Evolutionary conservation across 2,113 vertebrate genomes (phyloP).

Genomic region (Periophthalmodon schlosseri): DNA sequence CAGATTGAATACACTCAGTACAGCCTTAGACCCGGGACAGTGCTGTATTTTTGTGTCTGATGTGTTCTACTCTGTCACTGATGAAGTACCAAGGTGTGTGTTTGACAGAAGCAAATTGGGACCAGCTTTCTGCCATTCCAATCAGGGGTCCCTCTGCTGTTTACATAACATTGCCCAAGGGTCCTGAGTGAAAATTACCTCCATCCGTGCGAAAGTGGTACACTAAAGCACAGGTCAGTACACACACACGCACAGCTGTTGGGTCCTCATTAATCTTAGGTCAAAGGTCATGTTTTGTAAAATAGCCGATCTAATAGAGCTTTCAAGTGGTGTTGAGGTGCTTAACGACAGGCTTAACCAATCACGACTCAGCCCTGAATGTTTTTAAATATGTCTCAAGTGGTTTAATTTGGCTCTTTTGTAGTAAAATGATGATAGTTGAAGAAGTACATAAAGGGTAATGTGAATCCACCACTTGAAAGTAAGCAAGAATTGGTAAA

Average conservation of each 20-base stretch:
- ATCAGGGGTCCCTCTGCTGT: constrained; percentile 40
- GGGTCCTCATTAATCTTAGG: constrained; percentile 32
- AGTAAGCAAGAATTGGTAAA: constrained; percentile 14
- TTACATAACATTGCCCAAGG: constrained; percentile 29
- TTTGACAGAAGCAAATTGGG: constrained; percentile 28
- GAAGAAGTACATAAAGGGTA: background rate
- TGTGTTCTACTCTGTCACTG: constrained; percentile 50
- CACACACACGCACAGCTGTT: constrained; percentile 46
- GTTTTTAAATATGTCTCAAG: background rate
- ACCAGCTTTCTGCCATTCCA: constrained; percentile 47
- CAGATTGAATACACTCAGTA: constrained; percentile 54
- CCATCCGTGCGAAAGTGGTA: background rate
- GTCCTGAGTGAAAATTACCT: constrained; percentile 24
- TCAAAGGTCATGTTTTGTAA: constrained; percentile 41
- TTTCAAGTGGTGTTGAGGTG: constrained; percentile 35
- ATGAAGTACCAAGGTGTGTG: constrained; percentile 19
- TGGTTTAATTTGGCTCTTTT: constrained; percentile 6
- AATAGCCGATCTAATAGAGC: constrained; percentile 29
- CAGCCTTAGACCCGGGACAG: constrained; percentile 21
- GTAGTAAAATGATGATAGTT: constrained; percentile 8
- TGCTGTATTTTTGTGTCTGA: constrained; percentile 32
- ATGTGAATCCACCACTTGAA: constrained; percentile 29
- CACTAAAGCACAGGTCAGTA: background rate
- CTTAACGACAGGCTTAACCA: constrained; percentile 10
- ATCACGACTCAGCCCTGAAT: constrained; percentile 3